Conservation (phyloP, 2,797 vertebrate species). For the Mionectes olivaceus region DNA sequence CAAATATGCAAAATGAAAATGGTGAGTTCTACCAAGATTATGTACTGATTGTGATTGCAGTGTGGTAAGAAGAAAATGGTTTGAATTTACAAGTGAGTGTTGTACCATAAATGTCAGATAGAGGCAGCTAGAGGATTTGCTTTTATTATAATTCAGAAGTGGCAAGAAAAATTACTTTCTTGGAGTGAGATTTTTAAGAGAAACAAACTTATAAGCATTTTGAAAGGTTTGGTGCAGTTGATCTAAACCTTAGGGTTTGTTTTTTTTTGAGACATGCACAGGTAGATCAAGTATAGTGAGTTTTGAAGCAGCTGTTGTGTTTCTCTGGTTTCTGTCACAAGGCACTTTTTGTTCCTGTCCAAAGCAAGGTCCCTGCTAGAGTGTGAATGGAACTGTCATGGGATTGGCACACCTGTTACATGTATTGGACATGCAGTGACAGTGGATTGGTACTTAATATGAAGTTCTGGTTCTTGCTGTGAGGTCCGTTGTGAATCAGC, state of each 20-base stretch:
- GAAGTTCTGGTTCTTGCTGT: background rate
- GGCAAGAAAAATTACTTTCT: background rate
- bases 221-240: background rate
- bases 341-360: background rate
- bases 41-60: background rate
- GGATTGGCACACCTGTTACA: background rate
- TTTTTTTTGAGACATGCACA: background rate
- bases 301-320: background rate
- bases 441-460: background rate
- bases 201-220: background rate
- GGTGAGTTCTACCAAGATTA: background rate
- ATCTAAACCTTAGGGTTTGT: background rate
- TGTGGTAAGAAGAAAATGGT: background rate
- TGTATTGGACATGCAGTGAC: background rate
- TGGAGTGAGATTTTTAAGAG: background rate
- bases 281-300: background rate
- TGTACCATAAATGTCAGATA: background rate
- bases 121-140: background rate
- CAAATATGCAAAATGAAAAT: background rate
- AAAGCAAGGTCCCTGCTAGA: background rate
- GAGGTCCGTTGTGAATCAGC: background rate
- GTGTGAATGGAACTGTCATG: background rate
- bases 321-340: background rate
- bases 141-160: background rate
- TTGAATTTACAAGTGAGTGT: background rate